phyloP scores from a whole-genome alignment of 2,888 invertebrate genomes.

The Drosophila barbarae region DNA sequence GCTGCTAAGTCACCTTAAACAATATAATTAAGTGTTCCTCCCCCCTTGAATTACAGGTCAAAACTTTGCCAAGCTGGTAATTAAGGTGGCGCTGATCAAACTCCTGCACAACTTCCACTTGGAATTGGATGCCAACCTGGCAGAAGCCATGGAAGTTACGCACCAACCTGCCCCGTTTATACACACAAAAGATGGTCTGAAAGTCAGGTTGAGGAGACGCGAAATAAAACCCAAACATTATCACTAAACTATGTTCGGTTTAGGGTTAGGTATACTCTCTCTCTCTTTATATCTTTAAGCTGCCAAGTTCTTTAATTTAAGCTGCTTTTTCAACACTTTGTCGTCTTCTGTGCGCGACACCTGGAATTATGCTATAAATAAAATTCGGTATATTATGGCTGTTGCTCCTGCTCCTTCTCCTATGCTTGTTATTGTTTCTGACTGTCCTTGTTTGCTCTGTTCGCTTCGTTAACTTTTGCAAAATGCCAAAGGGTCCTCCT shows the following conservation, averaged over 20 bases:
- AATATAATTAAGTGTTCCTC: neutral
- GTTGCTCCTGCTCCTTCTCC: conserved; percentile 13
- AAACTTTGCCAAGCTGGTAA: conserved; percentile 75
- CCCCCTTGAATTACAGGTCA: conserved; percentile 60
- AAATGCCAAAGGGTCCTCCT: conserved; percentile 47
- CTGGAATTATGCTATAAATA: conserved; percentile 72
- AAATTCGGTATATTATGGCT: conserved; percentile 56
- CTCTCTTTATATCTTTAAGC: conserved; percentile 16
- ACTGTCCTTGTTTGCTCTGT: conserved; percentile 48
- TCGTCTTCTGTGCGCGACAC: conserved; percentile 49
- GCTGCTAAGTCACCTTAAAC: neutral
- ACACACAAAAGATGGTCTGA: conserved; percentile 64
- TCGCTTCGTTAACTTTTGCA: conserved; percentile 60
- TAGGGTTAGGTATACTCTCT: neutral
- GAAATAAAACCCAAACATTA: conserved; percentile 54
- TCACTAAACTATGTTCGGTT: conserved; percentile 32
- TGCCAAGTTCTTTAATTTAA: conserved; percentile 44
- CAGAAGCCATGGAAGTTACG: conserved; percentile 58
- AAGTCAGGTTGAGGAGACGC: conserved; percentile 58
- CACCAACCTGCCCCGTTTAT: conserved; percentile 61
- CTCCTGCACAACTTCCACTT: conserved; percentile 72
- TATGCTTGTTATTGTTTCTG: conserved; percentile 26
- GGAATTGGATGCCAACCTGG: conserved; percentile 50
- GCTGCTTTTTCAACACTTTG: conserved; percentile 51
- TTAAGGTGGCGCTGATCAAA: conserved; percentile 75